Evolutionary conservation across 2,888 invertebrate species (phyloP), one percentile per base, ranked within the genome.

Genomic region (Pristionchus japonicus): DNA sequence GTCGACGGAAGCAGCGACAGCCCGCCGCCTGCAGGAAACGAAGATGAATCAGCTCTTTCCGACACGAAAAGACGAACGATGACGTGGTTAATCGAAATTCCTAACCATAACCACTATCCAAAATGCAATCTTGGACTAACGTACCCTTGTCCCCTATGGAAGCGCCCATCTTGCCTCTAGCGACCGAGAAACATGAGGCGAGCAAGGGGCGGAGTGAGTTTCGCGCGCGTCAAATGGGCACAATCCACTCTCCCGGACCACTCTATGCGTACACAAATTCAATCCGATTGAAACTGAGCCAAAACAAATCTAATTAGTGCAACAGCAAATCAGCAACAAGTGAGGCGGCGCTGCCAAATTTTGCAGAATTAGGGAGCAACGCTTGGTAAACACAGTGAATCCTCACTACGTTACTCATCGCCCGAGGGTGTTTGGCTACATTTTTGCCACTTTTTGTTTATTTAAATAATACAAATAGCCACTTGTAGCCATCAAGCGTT

Each of bases 1-100:
- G 83, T 52, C 83, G 83, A 83, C 83, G 83, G 49, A 34, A 52
- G 52, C 49, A 52, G 83, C 83, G 83, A 83, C 11, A 27, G n/a
- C 47, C 83, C 83, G 49, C 27, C 83, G 34, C 34, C 52, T 49
- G 23, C 11, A 77, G 43, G 13, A 40, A 74, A 43, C n/a, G 37
- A 17, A 27, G 37, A 70, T 70, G 34, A 70, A 70, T 70, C 37
- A 70, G 34, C 37, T 23, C 7, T 7, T 0, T 4, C n/a, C 4
- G 34, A 37, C 34, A 9, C 9, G 27, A 64, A 64, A 64, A 17
- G 7, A 27, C 64, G 15, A 27, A 23, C 23, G 64, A 64, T 7
- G 64, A n/a, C n/a, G n/a, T n/a, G n/a, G n/a, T n/a, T n/a, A n/a
- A n/a, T n/a, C n/a, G n/a, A n/a, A n/a, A n/a, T n/a, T n/a, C n/a